These are phyloP conservation scores for Gallinago jamesoni DNA, from an alignment of 2,113 vertebrate species.

Conservation along the genomic window DNA sequence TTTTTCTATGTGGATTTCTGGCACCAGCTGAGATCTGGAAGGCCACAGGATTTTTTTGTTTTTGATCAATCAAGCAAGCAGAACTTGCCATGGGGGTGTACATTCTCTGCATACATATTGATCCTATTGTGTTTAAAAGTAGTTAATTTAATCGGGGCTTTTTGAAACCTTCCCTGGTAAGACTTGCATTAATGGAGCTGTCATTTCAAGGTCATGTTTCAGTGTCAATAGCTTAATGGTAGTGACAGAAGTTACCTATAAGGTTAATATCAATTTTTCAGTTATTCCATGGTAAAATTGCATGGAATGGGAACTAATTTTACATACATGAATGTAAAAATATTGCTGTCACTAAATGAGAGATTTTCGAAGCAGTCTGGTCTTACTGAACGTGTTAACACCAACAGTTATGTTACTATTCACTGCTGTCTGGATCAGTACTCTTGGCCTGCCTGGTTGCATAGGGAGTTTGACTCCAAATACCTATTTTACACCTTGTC, in stretches of 20 bases:
- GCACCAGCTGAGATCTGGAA: slow-evolving; percentile 85
- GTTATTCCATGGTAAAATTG: neutral
- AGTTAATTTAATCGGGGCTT: slow-evolving; percentile 76
- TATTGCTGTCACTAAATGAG: neutral
- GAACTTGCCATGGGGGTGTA: slow-evolving; percentile 80
- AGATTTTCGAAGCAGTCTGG: neutral
- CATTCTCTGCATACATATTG: slow-evolving; percentile 79
- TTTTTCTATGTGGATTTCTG: slow-evolving; percentile 78
- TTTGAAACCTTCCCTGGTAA: slow-evolving; percentile 53
- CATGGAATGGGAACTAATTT: neutral
- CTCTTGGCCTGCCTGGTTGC: neutral
- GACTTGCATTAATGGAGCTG: slow-evolving; percentile 61
- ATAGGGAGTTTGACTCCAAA: neutral
- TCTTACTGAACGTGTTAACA: neutral
- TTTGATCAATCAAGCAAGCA: slow-evolving; percentile 83
- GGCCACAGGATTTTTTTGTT: slow-evolving; percentile 83
- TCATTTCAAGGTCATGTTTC: slow-evolving; percentile 77
- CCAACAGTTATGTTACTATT: neutral
- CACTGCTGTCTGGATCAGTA: neutral
- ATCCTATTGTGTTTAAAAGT: slow-evolving; percentile 83
- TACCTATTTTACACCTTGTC: neutral
- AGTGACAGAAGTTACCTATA: slow-evolving; percentile 33
- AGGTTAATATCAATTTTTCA: neutral
- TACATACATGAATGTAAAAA: neutral
- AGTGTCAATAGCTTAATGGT: slow-evolving; percentile 49